phyloP scores from a whole-genome alignment of 2,888 invertebrate species.

The Campoplex nolae region DNA sequence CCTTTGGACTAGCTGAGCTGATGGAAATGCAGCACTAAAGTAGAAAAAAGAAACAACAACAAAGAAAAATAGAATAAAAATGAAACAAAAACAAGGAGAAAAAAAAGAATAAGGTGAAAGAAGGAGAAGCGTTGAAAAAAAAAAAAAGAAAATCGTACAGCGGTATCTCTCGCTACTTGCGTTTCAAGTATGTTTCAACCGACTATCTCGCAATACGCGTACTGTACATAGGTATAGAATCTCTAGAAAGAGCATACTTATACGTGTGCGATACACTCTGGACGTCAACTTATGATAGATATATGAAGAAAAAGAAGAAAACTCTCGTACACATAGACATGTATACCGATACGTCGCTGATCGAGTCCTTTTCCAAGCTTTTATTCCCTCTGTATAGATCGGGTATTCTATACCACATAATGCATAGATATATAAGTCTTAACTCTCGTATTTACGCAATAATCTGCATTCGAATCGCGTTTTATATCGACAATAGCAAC shows the following conservation, averaged over 20 bases:
- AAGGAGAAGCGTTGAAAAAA: conserved; percentile 4
- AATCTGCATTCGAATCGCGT: conserved; percentile 80
- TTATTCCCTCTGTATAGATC: conserved; percentile 30
- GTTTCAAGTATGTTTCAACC: conserved; percentile 50
- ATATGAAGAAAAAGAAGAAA: background rate
- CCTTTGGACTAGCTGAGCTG: conserved; percentile 34
- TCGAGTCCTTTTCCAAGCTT: conserved; percentile 23
- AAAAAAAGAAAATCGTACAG: conserved; percentile 18
- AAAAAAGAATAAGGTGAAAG: conserved; percentile 10
- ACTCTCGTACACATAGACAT: background rate
- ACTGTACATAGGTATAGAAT: background rate
- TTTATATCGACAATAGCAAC: conserved; percentile 78
- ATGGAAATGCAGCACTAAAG: conserved; percentile 49
- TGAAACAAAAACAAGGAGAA: background rate
- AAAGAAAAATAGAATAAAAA: conserved; percentile 1
- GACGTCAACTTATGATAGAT: background rate
- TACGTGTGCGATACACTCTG: background rate
- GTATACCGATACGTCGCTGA: background rate
- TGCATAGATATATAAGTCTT: conserved; percentile 37
- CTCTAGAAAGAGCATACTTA: background rate
- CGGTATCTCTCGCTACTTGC: conserved; percentile 65
- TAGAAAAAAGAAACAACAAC: background rate
- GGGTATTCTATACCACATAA: conserved; percentile 8
- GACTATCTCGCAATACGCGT: conserved; percentile 15
- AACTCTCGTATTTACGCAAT: conserved; percentile 77